Conservation (phyloP, 1,140 invertebrate genomes). For the Cataglyphis hispanica region DNA sequence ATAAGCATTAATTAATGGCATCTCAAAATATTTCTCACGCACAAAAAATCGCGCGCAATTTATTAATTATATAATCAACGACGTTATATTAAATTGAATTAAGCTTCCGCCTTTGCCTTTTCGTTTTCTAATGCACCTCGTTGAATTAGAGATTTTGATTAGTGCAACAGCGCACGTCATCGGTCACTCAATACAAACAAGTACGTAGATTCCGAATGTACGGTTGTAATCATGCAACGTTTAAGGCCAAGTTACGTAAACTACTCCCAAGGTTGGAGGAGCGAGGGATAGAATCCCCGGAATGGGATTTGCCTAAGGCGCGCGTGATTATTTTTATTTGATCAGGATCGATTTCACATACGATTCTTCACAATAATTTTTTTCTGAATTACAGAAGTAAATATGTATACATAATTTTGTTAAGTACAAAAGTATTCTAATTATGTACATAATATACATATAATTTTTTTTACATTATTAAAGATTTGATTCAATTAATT, state of each 20-base stretch:
- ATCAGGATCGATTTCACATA: background rate
- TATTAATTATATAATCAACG: constrained; percentile 14
- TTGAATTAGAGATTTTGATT: constrained; percentile 13
- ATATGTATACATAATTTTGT: background rate
- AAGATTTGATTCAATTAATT: background rate
- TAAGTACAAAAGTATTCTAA: background rate
- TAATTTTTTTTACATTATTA: constrained; percentile 11
- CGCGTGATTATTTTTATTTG: constrained; percentile 39
- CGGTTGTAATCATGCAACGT: constrained; percentile 62
- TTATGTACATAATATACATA: background rate
- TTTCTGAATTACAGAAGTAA: background rate
- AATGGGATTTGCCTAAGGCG: background rate
- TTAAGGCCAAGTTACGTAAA: constrained; percentile 47
- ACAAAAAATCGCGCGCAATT: background rate
- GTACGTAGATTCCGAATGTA: constrained; percentile 72
- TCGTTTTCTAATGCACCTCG: constrained; percentile 11
- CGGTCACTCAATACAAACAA: constrained; percentile 75
- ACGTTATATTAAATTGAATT: background rate
- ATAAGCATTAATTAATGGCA: constrained; percentile 37
- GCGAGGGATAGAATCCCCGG: constrained; percentile 46
- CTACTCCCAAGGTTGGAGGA: constrained; percentile 31
- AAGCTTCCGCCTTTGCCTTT: constrained; percentile 4
- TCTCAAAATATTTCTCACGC: constrained; percentile 5
- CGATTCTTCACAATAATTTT: background rate
- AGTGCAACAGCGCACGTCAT: constrained; percentile 35